Conservation (phyloP, 2,888 invertebrate genomes). For the Mechanitis mazaeus region DNA sequence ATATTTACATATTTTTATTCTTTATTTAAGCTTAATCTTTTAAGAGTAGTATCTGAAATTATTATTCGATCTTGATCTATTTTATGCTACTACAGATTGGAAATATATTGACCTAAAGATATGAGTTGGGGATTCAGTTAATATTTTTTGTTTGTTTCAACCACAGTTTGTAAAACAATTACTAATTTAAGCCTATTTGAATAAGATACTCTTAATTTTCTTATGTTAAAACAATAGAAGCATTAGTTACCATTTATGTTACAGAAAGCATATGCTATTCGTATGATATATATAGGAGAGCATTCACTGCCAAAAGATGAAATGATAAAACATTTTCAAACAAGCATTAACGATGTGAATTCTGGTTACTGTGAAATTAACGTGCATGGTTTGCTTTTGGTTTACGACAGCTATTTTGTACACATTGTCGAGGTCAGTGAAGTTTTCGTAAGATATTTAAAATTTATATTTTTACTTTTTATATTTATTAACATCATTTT, state of each 20-base stretch:
- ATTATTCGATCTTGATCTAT: too few species aligned
- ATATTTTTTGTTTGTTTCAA: too few species aligned
- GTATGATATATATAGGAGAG: slow-evolving; percentile 68
- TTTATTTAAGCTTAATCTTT: too few species aligned
- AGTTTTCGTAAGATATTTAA: not conserved
- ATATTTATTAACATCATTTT: not conserved
- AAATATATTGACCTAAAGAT: too few species aligned
- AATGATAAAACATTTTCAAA: slow-evolving; percentile 48
- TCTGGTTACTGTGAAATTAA: slow-evolving; percentile 61
- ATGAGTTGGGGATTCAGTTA: too few species aligned
- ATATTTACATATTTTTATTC: too few species aligned
- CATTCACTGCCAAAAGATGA: slow-evolving; percentile 54
- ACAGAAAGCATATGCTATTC: slow-evolving; percentile 67
- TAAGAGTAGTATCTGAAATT: too few species aligned
- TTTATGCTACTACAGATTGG: too few species aligned
- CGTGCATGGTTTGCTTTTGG: slow-evolving; percentile 63
- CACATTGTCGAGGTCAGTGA: slow-evolving; percentile 70
- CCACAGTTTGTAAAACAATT: too few species aligned
- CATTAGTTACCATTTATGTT: slow-evolving; percentile 28
- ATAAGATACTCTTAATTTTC: not conserved
- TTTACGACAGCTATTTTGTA: slow-evolving; percentile 70
- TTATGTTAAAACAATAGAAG: not conserved
- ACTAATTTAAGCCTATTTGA: too few species aligned
- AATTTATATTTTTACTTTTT: too few species aligned
- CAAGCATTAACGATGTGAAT: slow-evolving; percentile 53